These are phyloP conservation scores for Fundulus diaphanus DNA, from an alignment of 2,797 vertebrate genomes.

Conservation along the genomic window DNA sequence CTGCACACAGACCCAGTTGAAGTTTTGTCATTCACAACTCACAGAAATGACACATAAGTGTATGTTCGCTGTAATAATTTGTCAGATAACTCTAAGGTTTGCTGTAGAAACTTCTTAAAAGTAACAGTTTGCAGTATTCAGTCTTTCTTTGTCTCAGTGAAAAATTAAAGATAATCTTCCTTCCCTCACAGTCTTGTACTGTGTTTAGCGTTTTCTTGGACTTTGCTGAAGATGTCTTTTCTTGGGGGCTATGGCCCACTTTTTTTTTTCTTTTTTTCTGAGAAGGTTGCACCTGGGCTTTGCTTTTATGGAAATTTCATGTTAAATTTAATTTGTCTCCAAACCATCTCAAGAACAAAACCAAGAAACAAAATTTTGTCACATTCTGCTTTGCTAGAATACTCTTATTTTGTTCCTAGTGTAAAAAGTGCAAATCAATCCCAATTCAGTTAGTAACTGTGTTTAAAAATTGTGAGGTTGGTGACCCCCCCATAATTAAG, in stretches of 20 bases:
- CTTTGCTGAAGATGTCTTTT: constrained; percentile 35
- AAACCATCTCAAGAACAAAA: neutral
- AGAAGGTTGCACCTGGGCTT: neutral
- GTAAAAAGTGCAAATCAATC: neutral
- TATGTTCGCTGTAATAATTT: neutral
- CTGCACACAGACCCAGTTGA: neutral
- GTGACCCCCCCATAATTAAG: neutral
- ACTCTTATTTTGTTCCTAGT: neutral
- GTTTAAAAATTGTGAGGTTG: neutral
- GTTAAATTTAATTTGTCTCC: neutral
- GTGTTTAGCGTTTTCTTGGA: constrained; percentile 7
- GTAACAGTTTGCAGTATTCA: neutral
- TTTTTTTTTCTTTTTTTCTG: constrained; percentile 7
- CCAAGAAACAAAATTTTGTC: neutral
- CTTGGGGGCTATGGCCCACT: neutral
- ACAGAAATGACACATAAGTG: neutral
- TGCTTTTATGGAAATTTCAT: neutral
- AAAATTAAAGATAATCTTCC: neutral
- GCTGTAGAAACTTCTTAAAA: neutral
- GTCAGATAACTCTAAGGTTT: neutral
- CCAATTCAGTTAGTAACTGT: neutral
- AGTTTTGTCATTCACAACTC: neutral
- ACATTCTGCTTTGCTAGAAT: neutral
- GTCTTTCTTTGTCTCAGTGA: neutral
- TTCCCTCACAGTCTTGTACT: neutral